Base-by-base conservation (phyloP, 2,888 invertebrate species). In the Cheilosia pagana region DNA sequence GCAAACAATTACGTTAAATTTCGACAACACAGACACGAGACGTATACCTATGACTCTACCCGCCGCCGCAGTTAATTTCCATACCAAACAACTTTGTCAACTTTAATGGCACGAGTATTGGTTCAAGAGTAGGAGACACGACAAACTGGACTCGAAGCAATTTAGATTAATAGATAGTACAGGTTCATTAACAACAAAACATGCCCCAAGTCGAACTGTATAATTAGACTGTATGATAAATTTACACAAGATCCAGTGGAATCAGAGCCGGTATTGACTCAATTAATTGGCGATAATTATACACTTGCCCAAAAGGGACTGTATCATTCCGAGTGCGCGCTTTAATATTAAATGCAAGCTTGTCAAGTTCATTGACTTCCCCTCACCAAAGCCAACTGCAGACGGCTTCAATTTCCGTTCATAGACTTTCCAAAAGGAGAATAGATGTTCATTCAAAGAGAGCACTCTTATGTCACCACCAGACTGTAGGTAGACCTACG, bases 381-480 rank as follows among this genome's bases (percentile, higher is more conserved):
- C 48, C 35, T 50, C 14, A 19, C 28, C 59, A 55, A 59, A 65
- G 48, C 45, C 35, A 57, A 67, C 57, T 23, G 57, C 57, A 63
- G 72, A 79, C 74, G 31, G 55, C 68, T 75, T 62, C 48, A 75
- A 63, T 81, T 68, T 68, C 62, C 55, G 75, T 68, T 75, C 68
- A 62, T 31, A 43, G 43, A n/a, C 43, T 16, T 43, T 43, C 16
- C n/a, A 43, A 43, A 43, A 43, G n/a, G 43, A 43, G 16, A 43
- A 43, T 43, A 43, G 14, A 43, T 41, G 35, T 52, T n/a, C 59
- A 57, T 35, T 72, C 65, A 63, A 59, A 59, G 63, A 41, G 50
- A 57, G 65, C 52, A 74, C 59, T 65, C 59, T 48, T 53, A 48
- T 67, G 62, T 60, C 48, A 48, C 41, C 55, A 71, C 43, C 35